Base-by-base conservation (phyloP, 1,140 invertebrate species). In the Arctopsyche grandis region DNA sequence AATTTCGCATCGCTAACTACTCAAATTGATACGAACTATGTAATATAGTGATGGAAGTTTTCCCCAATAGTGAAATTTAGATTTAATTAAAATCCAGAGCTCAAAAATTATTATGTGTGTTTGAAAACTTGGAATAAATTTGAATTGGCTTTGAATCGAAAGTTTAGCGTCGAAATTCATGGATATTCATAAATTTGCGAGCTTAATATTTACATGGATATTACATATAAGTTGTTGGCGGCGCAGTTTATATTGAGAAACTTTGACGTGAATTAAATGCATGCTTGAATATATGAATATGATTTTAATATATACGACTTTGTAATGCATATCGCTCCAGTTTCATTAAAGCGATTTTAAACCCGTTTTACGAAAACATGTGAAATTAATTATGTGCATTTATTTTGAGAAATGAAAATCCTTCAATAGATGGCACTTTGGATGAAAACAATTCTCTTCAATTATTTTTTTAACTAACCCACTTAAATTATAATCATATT, bases 151-250 rank as follows among this genome's bases (percentile, higher is more conserved):
- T 38, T 38, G n/a, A n/a, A 38, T 38, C 29, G 1, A 38, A 38
- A 38, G 29, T 38, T 38, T 38, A 60, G 52, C 16, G 56, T 5
- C 21, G n/a, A 12, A 46, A 16, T 56, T 56, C 52, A 56, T 60
- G 56, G 9, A 19, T 60, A 60, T 60, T 60, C 56, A 60, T 60
- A 60, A 60, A 60, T 60, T 19, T 60, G 9, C 56, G 56, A 60
- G 56, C 29, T 38, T 38, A n/a, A 38, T 38, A 38, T 38, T 38
- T 38, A n/a, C n/a, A n/a, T n/a, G n/a, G n/a, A n/a, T n/a, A n/a
- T n/a, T n/a, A n/a, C n/a, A n/a, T n/a, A n/a, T 38, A 38, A 7
- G 3, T 38, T 38, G 29, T 38, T 38, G 29, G 1, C 7, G 29
- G 29, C 29, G 29, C 7, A 7, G 29, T 38, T 38, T 21, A 60